Base-by-base conservation (phyloP, 1,140 invertebrate species). In the Glomeris maerens region DNA sequence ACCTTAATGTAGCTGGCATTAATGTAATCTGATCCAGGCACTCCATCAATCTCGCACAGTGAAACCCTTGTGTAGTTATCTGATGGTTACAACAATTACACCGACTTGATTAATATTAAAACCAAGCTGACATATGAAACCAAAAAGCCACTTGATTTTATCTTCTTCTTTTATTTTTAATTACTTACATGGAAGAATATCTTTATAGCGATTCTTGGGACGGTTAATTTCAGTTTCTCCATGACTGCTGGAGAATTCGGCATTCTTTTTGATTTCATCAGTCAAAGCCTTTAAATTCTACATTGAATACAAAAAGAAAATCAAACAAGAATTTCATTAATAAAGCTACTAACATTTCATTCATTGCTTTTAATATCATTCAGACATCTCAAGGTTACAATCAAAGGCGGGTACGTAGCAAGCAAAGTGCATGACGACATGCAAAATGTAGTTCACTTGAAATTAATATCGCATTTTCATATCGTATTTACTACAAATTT, bases 151-250 rank as follows among this genome's bases (percentile, higher is more conserved):
- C 23, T 27, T n/a, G 41, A 36, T 36, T 36, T 36, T 36, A 4
- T 48, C 26, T 20, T n/a, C 23, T 36, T 36, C 31, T 23, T 42
- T 4, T 42, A 21, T 21, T 23, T 14, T 5, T 38, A 10, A 10
- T 36, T 49, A 47, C 27, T 75, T 69, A 78, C 76, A 82, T 55
- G 79, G 79, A 47, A 82, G 62, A 58, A 82, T 81, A 68, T 82
- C 81, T 62, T 80, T 79, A 60, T 79, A 81, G 56, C 79, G 62
- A 63, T 81, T 83, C 60, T 80, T 81, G 20, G 70, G 64, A 55
- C 72, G 63, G 63, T 82, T 82, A 39, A 78, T 75, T 54, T 71
- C 71, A 58, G 71, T 74, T 54, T 76, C 69, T 21, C 79, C 79
- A 61, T 78, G 74, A 53, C 70, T 69, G 50, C 74, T 68, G 20